A percentile compares a stretch with the other conserved stretches of the same genome.
phyloP scores from a whole-genome alignment of 2,888 invertebrate genomes.

The Meloe dianella region DNA sequence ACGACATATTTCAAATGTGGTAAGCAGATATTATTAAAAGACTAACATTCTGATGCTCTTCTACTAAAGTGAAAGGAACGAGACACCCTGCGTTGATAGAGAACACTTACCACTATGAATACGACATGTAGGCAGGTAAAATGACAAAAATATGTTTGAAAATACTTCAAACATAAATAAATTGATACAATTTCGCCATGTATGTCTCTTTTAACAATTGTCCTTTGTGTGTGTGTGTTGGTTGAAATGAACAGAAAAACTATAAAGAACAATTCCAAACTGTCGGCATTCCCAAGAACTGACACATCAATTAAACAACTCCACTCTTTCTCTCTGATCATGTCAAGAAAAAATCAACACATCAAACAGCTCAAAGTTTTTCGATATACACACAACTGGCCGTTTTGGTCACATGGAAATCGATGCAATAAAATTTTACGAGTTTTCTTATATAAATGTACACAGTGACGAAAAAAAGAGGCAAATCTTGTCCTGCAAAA shows the following conservation, averaged over 20 bases:
- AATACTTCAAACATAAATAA: neutral
- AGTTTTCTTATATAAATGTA: constrained; percentile 22
- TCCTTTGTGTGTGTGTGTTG: neutral
- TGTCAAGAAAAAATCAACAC: constrained; percentile 55
- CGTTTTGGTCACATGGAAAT: constrained; percentile 51
- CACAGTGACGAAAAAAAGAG: neutral
- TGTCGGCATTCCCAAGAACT: constrained; percentile 55
- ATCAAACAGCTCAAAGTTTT: constrained; percentile 46
- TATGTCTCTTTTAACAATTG: neutral
- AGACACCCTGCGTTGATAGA: neutral
- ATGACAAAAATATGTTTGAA: too few relatives aligned
- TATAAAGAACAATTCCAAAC: constrained; percentile 51
- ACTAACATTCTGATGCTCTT: neutral
- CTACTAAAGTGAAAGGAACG: neutral
- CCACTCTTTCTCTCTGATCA: constrained; percentile 28
- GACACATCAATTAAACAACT: constrained; percentile 54
- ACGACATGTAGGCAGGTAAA: too few relatives aligned
- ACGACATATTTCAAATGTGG: constrained; percentile 27
- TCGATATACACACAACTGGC: constrained; percentile 41
- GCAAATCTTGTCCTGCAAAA: too few relatives aligned
- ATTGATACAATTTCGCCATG: neutral
- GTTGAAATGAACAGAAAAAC: neutral
- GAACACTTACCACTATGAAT: neutral
- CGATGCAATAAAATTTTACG: constrained; percentile 55
- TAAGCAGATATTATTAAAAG: constrained; percentile 15